phyloP scores from a whole-genome alignment of 2,797 vertebrate species.

The Acipenser oxyrinchus region DNA sequence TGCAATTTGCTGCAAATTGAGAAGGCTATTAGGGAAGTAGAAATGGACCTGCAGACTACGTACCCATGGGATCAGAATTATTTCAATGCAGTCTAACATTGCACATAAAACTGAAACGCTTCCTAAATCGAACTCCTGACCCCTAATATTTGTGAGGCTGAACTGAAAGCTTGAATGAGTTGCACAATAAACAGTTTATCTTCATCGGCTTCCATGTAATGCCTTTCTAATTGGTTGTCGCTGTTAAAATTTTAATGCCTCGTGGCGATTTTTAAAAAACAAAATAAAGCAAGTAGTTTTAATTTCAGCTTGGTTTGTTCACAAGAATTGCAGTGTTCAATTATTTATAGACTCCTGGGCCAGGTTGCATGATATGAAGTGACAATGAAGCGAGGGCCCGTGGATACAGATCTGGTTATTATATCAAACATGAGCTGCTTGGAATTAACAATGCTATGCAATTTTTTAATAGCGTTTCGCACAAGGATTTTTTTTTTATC shows the following conservation, averaged over 20 bases:
- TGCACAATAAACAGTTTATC: constrained; percentile 15
- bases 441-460: too few species aligned
- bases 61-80: too few species aligned
- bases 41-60: too few species aligned
- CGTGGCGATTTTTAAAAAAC: constrained; percentile 5
- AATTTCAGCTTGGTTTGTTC: constrained; percentile 18
- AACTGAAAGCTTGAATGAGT: background rate
- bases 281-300: constrained; percentile 8
- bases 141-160: background rate
- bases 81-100: too few species aligned
- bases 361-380: background rate
- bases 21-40: too few species aligned
- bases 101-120: constrained; percentile 2
- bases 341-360: constrained; percentile 12
- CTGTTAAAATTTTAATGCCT: constrained; percentile 21
- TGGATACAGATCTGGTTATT: constrained; percentile 12
- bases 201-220: constrained; percentile 11
- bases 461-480: too few species aligned
- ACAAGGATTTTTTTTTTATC: too few species aligned
- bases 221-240: constrained; percentile 13
- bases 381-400: constrained; percentile 1
- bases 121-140: background rate
- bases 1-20: too few species aligned
- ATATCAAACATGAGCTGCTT: constrained; percentile 16
- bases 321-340: constrained; percentile 10